Evolutionary conservation across 1,140 invertebrate species (phyloP).

Genomic region (Magallana ariakensis): DNA sequence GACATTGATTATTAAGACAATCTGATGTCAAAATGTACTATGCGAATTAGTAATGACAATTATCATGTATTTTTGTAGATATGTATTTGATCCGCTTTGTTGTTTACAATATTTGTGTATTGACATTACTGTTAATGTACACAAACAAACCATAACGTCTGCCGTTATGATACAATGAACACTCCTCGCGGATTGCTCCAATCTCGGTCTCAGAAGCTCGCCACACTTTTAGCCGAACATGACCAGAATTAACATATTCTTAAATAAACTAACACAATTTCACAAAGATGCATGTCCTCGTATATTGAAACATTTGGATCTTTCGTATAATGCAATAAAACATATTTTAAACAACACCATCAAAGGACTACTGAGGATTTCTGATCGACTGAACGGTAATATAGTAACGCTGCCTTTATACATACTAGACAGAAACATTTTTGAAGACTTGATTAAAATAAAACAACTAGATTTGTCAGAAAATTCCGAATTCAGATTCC

Average conservation of each 20-base stretch:
- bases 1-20: too few species aligned
- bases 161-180: neutral
- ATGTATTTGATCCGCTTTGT: too few species aligned
- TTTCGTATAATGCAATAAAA: neutral
- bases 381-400: neutral
- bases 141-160: neutral
- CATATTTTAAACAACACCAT: neutral
- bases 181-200: neutral
- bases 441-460: neutral
- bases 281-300: too few species aligned
- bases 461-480: conserved; percentile 34
- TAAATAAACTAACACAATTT: neutral
- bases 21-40: too few species aligned
- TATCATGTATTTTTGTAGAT: too few species aligned
- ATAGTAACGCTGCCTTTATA: neutral
- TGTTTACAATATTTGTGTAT: too few species aligned
- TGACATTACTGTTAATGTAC: too few species aligned
- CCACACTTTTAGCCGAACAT: neutral
- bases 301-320: too few species aligned
- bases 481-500: conserved; percentile 42
- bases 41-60: too few species aligned
- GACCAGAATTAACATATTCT: neutral
- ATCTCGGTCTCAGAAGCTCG: neutral
- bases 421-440: neutral
- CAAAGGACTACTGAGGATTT: neutral